Evolutionary conservation across 2,113 vertebrate species (phyloP).

Genomic region (Gavia stellata): DNA sequence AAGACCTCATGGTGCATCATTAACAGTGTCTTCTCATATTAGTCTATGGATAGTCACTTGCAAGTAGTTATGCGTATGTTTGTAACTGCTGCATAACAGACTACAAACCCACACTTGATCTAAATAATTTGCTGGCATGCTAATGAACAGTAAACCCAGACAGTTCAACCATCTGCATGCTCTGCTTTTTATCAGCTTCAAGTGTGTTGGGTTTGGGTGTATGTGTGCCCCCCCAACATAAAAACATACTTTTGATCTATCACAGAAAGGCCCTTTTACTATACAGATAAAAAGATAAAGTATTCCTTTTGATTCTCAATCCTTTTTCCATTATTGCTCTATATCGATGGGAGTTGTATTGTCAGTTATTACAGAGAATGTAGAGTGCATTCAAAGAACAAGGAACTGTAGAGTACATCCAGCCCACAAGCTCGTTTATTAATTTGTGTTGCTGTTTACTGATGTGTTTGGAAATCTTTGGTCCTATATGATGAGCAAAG

Average conservation of each 20-base stretch:
- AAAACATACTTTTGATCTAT: not conserved
- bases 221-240: not conserved
- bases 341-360: not conserved
- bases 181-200: constrained; percentile 37
- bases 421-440: not conserved
- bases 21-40: not conserved
- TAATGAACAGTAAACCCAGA: not conserved
- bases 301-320: not conserved
- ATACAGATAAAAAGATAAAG: not conserved
- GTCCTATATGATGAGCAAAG: not conserved
- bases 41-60: not conserved
- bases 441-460: not conserved
- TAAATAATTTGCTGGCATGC: not conserved
- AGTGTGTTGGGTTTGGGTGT: not conserved
- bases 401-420: not conserved
- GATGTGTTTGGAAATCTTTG: not conserved
- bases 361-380: not conserved
- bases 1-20: not conserved
- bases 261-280: not conserved
- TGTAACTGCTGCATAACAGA: not conserved
- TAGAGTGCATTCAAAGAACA: not conserved
- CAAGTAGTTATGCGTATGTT: not conserved
- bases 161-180: not conserved
- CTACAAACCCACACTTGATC: not conserved
- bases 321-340: constrained; percentile 5